Base-by-base conservation (phyloP, 2,113 vertebrate species). In the Eretmochelys imbricata region DNA sequence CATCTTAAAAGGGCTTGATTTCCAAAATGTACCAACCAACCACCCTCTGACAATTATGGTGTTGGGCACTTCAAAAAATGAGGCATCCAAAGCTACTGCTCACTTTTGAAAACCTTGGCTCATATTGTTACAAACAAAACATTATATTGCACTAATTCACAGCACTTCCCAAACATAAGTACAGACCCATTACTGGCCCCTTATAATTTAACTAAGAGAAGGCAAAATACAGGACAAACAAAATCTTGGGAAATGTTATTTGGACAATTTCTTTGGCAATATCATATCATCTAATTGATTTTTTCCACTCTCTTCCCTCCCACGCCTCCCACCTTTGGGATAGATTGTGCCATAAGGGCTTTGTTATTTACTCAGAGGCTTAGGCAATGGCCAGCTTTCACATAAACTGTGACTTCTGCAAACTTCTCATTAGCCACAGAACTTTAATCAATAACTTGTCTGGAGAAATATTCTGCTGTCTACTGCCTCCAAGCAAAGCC, bases 301-400 rank as follows among this genome's bases (percentile, higher is more conserved):
- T 87, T 96, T 42, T 85, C 81, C 81, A 86, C 80, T 35, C 0
- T 3, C 27, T 93, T 87, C 24, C 35, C n/a, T 88, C 87, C 24
- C 48, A 81, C 82, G 82, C 35, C 46, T 89, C 89, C 24, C 50
- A 84, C 82, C 84, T 51, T 94, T 38, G 51, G 85, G 54, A 81
- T 84, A 93, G 92, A 97, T 95, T 85, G 51, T 88, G 25, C 84
- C 89, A 87, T 12, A 35, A 89, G 80, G 69, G 87, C 82, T 95
- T 80, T 83, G 84, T 84, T 94, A 96, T 98, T 98, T 97, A 94
- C 96, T 95, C 55, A 22, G 94, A 59, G 89, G 97, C 97, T 97
- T 96, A 97, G 97, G 94, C 94, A 97, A 96, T 0, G 5, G 94
- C 91, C 82, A 91, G 25, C 51, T 96, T 95, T 82, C 82, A 93